Base-by-base conservation (phyloP, 2,797 vertebrate species). In the Enteromius treurensis region DNA sequence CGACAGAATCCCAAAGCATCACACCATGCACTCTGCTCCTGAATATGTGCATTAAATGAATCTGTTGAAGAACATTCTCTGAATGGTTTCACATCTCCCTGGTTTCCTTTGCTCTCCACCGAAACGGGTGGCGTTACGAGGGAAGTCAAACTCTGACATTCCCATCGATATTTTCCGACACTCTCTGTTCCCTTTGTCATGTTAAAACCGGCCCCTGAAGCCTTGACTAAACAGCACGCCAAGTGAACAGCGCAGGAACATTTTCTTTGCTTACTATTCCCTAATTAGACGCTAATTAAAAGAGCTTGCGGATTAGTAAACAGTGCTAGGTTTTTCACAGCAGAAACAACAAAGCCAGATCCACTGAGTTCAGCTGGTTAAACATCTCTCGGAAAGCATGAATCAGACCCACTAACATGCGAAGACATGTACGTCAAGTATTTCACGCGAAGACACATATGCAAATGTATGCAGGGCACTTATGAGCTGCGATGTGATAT, bases 201-300 rank as follows among this genome's bases (percentile, higher is more conserved):
- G 94, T 80, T 90, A 95, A 94, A 86, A 87, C 77, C 76, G 85
- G 90, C 67, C 65, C 53, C 93, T 92, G 90, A 90, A 90, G 88
- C 90, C 83, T 51, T 1, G 85, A 88, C 90, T 88, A 91, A 79
- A 80, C 40, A 19, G 14, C 60, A 83, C 82, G 68, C 82, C 75
- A 88, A 89, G 88, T 79, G 85, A 89, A 88, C 86, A 89, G 89
- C 14, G 60, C 80, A 82, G 89, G 90, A 88, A 89, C 77, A 45
- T 45, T 47, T 71, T 26, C 32, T 83, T 23, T 76, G 85, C 84
- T 90, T 89, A 92, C 93, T 89, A 92, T 91, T 91, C 90, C 51
- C 90, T 91, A 92, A 94, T 94, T 94, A 94, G 88, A 92, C 91
- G 89, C 88, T 91, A 92, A 93, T 94, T 93, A 93, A 93, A 92